Conservation (phyloP, 2,888 invertebrate genomes). For the Apotomis turbidana region DNA sequence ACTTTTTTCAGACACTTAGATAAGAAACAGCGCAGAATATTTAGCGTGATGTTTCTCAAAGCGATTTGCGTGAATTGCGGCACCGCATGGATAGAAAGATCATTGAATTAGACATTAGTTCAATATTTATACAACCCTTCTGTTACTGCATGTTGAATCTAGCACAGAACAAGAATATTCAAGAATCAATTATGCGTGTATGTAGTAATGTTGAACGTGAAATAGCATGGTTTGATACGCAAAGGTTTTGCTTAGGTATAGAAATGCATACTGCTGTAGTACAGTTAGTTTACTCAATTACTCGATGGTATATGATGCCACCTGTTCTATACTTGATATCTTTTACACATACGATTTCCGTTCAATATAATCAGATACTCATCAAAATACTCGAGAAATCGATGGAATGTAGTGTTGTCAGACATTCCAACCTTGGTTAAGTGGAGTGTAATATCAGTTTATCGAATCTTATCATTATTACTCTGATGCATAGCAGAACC, state of each 20-base stretch:
- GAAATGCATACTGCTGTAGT: conserved; percentile 23
- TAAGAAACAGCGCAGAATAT: conserved; percentile 39
- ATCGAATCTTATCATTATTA: conserved; percentile 28
- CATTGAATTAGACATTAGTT: neutral
- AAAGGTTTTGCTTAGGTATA: conserved; percentile 28
- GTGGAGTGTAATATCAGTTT: conserved; percentile 30
- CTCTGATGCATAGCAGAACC: conserved; percentile 8
- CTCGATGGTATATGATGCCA: neutral
- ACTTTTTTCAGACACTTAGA: conserved; percentile 40
- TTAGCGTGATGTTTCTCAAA: conserved; percentile 41
- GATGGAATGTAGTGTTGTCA: conserved; percentile 24
- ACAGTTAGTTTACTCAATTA: conserved; percentile 6
- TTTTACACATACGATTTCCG: neutral
- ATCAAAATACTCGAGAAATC: neutral
- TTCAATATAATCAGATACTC: conserved; percentile 7
- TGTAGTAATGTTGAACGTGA: conserved; percentile 3
- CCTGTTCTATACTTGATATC: neutral
- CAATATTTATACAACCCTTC: neutral
- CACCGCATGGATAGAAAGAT: conserved; percentile 39
- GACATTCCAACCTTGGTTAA: conserved; percentile 26
- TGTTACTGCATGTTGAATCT: conserved; percentile 22
- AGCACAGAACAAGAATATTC: conserved; percentile 2
- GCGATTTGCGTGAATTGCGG: conserved; percentile 35
- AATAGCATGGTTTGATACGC: conserved; percentile 26
- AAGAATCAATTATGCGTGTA: conserved; percentile 7